Conservation (phyloP, 2,797 vertebrate genomes). For the Oryzias dopingdopingensis region DNA sequence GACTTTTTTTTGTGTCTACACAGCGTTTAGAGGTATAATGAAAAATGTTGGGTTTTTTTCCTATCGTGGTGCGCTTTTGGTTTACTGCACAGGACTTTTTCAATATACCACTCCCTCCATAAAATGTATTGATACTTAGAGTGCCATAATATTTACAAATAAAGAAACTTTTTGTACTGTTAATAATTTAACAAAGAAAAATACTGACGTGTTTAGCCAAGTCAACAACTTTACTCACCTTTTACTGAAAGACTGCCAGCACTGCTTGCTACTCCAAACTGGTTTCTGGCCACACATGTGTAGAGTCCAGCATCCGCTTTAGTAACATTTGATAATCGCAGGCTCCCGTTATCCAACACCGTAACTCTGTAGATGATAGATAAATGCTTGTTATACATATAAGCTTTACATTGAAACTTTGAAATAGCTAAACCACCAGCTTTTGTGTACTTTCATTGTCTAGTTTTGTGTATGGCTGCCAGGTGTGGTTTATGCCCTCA, state of each 20-base stretch:
- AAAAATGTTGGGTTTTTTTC: too few species aligned
- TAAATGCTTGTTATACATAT: neutral
- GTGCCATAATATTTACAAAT: too few species aligned
- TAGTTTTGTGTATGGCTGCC: conserved; percentile 18
- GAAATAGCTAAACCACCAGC: conserved; percentile 39
- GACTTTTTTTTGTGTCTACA: too few species aligned
- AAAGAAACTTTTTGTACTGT: neutral
- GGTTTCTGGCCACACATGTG: conserved; percentile 93
- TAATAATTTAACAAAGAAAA: neutral
- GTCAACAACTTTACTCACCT: conserved; percentile 75
- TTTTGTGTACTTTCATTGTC: conserved; percentile 6
- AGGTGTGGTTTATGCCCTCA: too few species aligned
- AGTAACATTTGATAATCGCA: conserved; percentile 88
- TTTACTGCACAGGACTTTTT: too few species aligned
- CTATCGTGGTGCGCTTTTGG: too few species aligned
- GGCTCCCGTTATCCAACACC: conserved; percentile 88
- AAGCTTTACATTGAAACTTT: conserved; percentile 22
- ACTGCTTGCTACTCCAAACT: conserved; percentile 93
- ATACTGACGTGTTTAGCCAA: too few species aligned
- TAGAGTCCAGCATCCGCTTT: conserved; percentile 90
- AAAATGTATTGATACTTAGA: too few species aligned
- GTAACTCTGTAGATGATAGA: conserved; percentile 77
- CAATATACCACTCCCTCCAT: too few species aligned
- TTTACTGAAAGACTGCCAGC: conserved; percentile 89
- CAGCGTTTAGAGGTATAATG: too few species aligned